Evolutionary conservation across 2,888 invertebrate species (phyloP), one percentile per base, ranked within the genome.

Genomic region (Priocnemis perturbator): DNA sequence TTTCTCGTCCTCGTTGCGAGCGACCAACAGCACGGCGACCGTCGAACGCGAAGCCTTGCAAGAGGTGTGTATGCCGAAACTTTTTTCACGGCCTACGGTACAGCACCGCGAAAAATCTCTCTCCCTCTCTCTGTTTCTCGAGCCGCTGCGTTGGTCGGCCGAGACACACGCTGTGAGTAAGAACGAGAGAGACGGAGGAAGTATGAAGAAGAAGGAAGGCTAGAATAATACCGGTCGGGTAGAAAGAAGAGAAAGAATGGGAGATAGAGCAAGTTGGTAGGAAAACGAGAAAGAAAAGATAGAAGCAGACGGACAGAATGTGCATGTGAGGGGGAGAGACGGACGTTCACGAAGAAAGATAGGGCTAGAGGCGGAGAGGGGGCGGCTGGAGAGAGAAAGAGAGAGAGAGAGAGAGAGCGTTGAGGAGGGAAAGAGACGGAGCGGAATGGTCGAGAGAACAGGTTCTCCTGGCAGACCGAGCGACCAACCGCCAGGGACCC

Each of bases 371-470:
- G 7, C 11, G 37, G 37, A 3, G 37, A 1, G 37, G 14, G 73
- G 55, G 14, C 44, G 59, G n/a, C 26, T 26, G 37, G n/a, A 19
- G 55, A 45, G 37, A 60, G 1, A 44, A 53, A 57, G 63, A 74
- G 69, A 73, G 77, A 77, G 75, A 78, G 68, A 57, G 65, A 66
- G 64, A 67, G 61, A 71, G 19, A 7, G 14, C 30, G 60, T 15
- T 23, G 44, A 23, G 17, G 26, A 56, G 48, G 26, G 65, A 4
- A 14, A 48, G 58, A 60, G 62, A 73, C 64, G 75, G 77, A 78
- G 77, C 77, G 70, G 64, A 72, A 78, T 65, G 77, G 66, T 75
- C 79, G 81, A 80, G 82, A 83, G 84, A 87, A 86, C 87, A 86
- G 86, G 86, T 86, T 87, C 84, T 81, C 60, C 74, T 70, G 78